phyloP scores from a whole-genome alignment of 2,113 vertebrate genomes.

The Brachyhypopomus occidentalis region DNA sequence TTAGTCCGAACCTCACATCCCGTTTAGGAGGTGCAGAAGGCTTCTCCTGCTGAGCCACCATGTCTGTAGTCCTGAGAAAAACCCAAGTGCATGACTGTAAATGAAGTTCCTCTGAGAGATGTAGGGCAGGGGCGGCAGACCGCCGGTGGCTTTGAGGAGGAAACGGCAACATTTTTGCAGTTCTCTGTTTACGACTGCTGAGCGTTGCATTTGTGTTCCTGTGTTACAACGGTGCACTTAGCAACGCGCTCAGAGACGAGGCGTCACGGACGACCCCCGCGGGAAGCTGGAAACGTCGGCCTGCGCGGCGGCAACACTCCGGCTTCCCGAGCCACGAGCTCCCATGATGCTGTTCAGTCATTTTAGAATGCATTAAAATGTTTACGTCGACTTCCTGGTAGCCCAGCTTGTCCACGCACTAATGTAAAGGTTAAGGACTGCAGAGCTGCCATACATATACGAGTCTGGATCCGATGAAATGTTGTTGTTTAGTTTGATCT shows the following conservation, averaged over 20 bases:
- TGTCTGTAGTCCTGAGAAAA: conserved; percentile 9
- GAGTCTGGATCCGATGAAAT: too few species aligned
- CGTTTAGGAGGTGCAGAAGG: background rate
- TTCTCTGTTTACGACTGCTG: background rate
- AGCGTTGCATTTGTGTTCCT: background rate
- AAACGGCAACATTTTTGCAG: background rate
- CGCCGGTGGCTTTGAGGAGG: background rate
- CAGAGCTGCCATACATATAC: too few species aligned
- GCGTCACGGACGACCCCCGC: too few species aligned
- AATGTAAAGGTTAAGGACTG: too few species aligned
- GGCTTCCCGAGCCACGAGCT: too few species aligned
- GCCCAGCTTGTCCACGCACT: too few species aligned
- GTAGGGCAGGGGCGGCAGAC: background rate
- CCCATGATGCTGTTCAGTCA: too few species aligned
- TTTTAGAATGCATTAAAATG: too few species aligned
- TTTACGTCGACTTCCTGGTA: too few species aligned
- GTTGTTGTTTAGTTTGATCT: too few species aligned
- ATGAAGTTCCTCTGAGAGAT: conserved; percentile 22
- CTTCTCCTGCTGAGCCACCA: background rate
- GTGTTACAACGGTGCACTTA: background rate
- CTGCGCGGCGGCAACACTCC: too few species aligned
- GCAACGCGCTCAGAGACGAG: background rate
- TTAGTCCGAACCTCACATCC: background rate
- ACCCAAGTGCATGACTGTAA: conserved; percentile 40
- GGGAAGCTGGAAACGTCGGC: too few species aligned